phyloP scores from a whole-genome alignment of 2,888 invertebrate genomes.

The Microctonus brassicae region DNA sequence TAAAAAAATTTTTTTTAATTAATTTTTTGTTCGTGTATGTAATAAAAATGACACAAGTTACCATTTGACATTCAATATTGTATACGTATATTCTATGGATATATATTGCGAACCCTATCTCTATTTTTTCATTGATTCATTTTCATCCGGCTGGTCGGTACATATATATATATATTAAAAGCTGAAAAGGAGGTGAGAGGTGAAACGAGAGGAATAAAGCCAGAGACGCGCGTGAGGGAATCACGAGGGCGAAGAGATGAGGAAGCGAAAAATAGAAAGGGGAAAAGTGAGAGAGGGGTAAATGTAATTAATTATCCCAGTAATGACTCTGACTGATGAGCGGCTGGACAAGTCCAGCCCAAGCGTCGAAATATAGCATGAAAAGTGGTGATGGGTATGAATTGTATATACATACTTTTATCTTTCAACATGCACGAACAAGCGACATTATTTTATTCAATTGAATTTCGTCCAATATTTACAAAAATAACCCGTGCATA shows the following conservation, averaged over 20 bases:
- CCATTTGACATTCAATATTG: constrained; percentile 20
- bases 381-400: constrained; percentile 63
- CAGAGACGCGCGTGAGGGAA: constrained; percentile 21
- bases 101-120: constrained; percentile 39
- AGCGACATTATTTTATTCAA: background rate
- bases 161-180: background rate
- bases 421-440: constrained; percentile 23
- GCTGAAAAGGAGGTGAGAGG: constrained; percentile 31
- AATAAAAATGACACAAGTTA: background rate
- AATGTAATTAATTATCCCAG: constrained; percentile 77
- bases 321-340: constrained; percentile 78
- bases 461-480: background rate
- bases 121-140: constrained; percentile 68
- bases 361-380: constrained; percentile 64
- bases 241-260: constrained; percentile 27
- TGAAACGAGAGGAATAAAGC: constrained; percentile 31
- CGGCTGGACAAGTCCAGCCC: constrained; percentile 69
- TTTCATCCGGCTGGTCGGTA: constrained; percentile 29
- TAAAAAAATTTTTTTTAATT: background rate
- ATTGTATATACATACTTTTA: constrained; percentile 39
- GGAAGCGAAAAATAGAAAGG: constrained; percentile 32
- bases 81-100: constrained; percentile 37
- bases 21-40: background rate
- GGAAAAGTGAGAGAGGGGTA: constrained; percentile 68
- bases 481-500: background rate